A percentile compares a stretch with the other conserved stretches of the same genome.
phyloP scores from a whole-genome alignment of 2,888 invertebrate species.

The Tenthredo livida region DNA sequence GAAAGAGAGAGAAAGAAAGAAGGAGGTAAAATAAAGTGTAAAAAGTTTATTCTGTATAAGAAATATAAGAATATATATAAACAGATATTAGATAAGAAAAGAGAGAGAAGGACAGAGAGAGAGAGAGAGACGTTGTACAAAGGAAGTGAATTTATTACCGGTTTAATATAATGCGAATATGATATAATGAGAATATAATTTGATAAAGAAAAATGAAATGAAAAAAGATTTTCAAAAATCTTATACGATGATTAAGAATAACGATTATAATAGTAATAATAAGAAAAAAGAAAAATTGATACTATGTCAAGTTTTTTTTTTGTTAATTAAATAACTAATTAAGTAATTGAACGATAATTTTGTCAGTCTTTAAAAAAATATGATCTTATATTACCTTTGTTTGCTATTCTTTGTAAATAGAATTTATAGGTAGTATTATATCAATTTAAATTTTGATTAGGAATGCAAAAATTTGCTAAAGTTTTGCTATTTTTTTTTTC shows the following conservation, averaged over 20 bases:
- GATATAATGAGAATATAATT: not conserved
- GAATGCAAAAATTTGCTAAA: no score
- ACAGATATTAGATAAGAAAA: not conserved
- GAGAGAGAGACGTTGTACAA: slow-evolving; percentile 20
- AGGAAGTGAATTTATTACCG: slow-evolving; percentile 6
- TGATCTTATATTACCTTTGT: not conserved
- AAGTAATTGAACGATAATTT: not conserved
- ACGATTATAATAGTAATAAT: no score
- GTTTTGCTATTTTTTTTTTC: no score
- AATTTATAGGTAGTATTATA: not conserved
- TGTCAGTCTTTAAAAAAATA: not conserved
- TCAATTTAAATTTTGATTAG: not conserved
- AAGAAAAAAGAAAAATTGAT: no score
- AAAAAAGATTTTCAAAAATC: not conserved
- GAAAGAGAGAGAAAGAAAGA: slow-evolving; percentile 21
- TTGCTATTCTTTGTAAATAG: no score
- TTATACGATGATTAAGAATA: not conserved
- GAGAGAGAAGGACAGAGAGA: not conserved
- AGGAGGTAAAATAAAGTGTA: slow-evolving; percentile 52
- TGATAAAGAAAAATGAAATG: not conserved
- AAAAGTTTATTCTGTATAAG: slow-evolving; percentile 45
- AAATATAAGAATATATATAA: not conserved
- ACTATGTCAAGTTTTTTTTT: no score
- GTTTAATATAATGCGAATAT: not conserved
- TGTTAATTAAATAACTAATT: no score